Evolutionary conservation across 2,113 vertebrate genomes (phyloP).

Genomic region (Pseudois nayaur): DNA sequence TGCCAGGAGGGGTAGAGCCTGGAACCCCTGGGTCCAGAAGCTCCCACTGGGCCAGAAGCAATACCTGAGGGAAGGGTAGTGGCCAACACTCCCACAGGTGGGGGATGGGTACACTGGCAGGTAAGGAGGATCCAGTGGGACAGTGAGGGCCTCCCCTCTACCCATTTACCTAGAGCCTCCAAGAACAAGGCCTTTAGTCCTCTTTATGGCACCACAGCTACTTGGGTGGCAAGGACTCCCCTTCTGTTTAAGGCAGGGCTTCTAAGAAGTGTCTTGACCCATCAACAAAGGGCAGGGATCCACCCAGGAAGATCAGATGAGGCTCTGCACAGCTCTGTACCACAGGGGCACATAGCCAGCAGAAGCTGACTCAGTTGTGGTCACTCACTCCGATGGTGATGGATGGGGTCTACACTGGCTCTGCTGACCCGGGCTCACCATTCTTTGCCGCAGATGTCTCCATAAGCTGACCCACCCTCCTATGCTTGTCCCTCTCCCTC

Average conservation of each 20-base stretch:
- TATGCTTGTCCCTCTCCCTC: neutral
- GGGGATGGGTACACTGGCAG: neutral
- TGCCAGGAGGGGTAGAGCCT: neutral
- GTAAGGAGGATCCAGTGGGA: neutral
- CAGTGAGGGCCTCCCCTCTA: neutral
- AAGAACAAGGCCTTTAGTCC: neutral
- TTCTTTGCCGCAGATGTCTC: neutral
- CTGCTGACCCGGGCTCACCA: neutral
- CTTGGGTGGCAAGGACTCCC: neutral
- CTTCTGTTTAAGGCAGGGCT: neutral
- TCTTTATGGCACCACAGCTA: neutral
- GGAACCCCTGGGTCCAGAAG: neutral
- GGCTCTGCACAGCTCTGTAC: neutral
- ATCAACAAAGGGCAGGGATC: neutral
- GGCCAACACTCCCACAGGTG: neutral
- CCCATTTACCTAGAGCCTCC: neutral
- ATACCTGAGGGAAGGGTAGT: neutral
- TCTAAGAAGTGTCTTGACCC: neutral
- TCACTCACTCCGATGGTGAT: neutral
- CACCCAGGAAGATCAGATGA: neutral
- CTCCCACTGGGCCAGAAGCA: neutral
- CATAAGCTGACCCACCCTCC: neutral
- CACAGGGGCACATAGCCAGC: neutral
- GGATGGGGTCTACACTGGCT: neutral
- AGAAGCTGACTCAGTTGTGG: neutral